Base-by-base conservation (phyloP, 2,888 invertebrate genomes). In the Drosophila anceps region DNA sequence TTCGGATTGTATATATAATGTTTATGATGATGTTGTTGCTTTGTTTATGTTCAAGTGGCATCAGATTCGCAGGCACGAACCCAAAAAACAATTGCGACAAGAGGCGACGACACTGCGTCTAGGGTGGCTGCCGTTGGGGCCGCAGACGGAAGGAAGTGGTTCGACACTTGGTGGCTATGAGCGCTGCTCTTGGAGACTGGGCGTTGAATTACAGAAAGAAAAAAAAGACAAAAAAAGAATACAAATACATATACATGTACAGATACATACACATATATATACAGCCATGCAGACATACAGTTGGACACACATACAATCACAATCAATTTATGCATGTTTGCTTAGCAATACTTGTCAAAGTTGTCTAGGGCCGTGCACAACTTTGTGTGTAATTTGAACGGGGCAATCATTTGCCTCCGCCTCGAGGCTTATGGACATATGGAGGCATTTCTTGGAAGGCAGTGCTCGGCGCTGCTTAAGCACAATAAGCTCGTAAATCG, bases 11-110 rank as follows among this genome's bases (percentile, higher is more conserved):
- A 46, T 60, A 69, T 50, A 76, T 72, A 68, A 79, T 84, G 82
- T 80, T 84, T 79, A 74, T 82, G 72, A 72, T 66, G 82, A 64
- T 81, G 76, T 70, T 75, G 37, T 63, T 68, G 59, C 37, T 44
- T 63, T 53, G 51, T 81, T 74, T 67, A 53, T 75, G 81, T 77
- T 81, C 74, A 72, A 81, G 82, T 83, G 91, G 90, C 91, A 89
- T 91, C 90, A 69, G 88, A 90, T 90, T 89, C 91, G 73, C 76
- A 90, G 88, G 90, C 90, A 90, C 90, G 90, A 90, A 83, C 82
- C 79, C 70, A 79, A 81, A 81, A 81, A 77, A 66, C 76, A 81
- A 76, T 73, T 76, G 76, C 70, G 73, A 76, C 73, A 73, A 82
- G 55, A 61, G 73, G 39, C 71, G 88, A 90, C 90, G 90, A 88